Percentiles rank a stretch among this genome's conserved stretches.
Evolutionary conservation across 2,888 invertebrate species (phyloP).

Genomic region (Netelia melanura): DNA sequence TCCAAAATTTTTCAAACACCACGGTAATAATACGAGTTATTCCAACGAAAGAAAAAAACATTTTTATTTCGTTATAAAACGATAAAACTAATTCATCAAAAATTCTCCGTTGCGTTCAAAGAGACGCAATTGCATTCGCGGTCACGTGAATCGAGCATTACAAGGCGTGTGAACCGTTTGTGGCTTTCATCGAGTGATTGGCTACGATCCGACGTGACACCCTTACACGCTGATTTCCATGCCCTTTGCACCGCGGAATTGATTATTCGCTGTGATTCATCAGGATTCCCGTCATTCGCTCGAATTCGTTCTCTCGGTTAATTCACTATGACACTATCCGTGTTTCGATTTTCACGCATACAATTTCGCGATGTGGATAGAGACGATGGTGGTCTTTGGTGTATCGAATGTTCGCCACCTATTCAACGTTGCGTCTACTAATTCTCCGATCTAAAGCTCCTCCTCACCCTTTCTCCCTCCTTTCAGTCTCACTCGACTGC

Average conservation of each 20-base stretch:
- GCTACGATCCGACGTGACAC: slow-evolving; percentile 54
- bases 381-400: neutral
- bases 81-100: neutral
- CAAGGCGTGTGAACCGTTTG: slow-evolving; percentile 30
- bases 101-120: neutral
- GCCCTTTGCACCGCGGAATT: slow-evolving; percentile 32
- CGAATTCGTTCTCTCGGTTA: slow-evolving; percentile 14
- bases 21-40: neutral
- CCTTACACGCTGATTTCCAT: slow-evolving; percentile 24
- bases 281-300: slow-evolving; percentile 17
- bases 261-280: slow-evolving; percentile 43
- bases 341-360: slow-evolving; percentile 42
- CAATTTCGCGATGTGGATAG: slow-evolving; percentile 19
- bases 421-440: slow-evolving; percentile 44
- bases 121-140: neutral
- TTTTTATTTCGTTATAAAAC: too few relatives aligned
- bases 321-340: slow-evolving; percentile 30
- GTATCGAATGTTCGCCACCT: slow-evolving; percentile 32
- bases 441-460: slow-evolving; percentile 47
- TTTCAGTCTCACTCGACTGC: slow-evolving; percentile 1
- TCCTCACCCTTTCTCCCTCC: neutral
- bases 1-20: neutral
- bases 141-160: neutral
- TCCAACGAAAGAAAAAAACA: too few relatives aligned
- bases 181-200: slow-evolving; percentile 52